phyloP scores from a whole-genome alignment of 2,113 vertebrate species.

The Triplophysa tibetana region DNA sequence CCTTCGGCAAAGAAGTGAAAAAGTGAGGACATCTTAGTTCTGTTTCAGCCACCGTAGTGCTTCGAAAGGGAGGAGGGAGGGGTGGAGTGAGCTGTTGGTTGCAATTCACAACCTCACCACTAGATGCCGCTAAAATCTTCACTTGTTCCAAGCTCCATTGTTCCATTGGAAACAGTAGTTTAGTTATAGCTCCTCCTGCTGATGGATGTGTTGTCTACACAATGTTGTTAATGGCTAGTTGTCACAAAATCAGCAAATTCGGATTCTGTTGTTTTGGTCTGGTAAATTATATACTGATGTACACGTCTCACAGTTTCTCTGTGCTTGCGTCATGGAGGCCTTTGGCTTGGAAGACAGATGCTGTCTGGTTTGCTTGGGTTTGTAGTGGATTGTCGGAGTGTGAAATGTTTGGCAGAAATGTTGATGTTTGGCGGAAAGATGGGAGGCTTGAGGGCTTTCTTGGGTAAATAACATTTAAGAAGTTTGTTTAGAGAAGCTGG shows the following conservation, averaged over 20 bases:
- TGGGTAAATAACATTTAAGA: neutral
- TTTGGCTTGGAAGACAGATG: neutral
- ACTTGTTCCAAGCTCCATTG: too few species aligned
- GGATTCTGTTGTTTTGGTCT: constrained; percentile 37
- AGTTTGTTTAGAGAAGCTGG: neutral
- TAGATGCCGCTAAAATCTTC: too few species aligned
- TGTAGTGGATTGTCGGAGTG: neutral
- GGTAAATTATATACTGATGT: constrained; percentile 37
- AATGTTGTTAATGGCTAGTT: too few species aligned
- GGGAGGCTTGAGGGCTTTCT: neutral
- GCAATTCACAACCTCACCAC: too few species aligned
- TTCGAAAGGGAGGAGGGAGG: too few species aligned
- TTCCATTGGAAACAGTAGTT: too few species aligned
- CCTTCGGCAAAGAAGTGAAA: too few species aligned
- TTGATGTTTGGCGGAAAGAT: neutral
- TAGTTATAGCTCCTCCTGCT: too few species aligned
- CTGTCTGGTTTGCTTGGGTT: neutral
- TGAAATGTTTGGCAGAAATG: neutral
- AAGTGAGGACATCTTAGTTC: too few species aligned
- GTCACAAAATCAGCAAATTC: constrained; percentile 1
- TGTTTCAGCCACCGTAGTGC: too few species aligned
- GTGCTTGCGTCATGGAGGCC: neutral
- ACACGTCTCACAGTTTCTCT: neutral
- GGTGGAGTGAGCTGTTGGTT: too few species aligned
- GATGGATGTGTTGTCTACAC: too few species aligned